Evolutionary conservation across 1,140 invertebrate genomes (phyloP).

Genomic region (Laupala kohalensis): DNA sequence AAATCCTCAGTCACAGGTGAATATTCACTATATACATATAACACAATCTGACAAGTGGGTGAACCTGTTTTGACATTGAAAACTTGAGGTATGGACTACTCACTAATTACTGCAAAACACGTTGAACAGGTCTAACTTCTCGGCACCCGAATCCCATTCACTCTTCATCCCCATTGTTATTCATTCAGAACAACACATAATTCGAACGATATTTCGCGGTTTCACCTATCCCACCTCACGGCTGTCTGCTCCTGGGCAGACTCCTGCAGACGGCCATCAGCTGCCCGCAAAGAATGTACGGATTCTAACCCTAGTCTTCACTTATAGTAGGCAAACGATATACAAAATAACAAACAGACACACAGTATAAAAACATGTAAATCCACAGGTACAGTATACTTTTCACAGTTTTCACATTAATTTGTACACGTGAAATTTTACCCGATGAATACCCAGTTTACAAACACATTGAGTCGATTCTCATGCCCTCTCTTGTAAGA

Average conservation of each 20-base stretch:
- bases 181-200: neutral
- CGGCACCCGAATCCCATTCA: neutral
- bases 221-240: conserved; percentile 13
- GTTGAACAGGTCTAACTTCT: neutral
- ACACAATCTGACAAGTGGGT: conserved; percentile 8
- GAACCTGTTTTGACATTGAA: conserved; percentile 5
- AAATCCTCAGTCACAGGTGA: neutral
- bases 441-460: conserved; percentile 15
- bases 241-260: conserved; percentile 11
- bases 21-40: neutral
- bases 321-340: neutral
- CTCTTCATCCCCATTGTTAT: neutral
- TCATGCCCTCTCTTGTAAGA: neutral
- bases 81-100: neutral
- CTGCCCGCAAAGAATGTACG: conserved; percentile 12
- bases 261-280: conserved; percentile 15
- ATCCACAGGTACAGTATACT: conserved; percentile 2
- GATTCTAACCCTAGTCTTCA: conserved; percentile 14
- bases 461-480: conserved; percentile 14
- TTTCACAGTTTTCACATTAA: conserved; percentile 5
- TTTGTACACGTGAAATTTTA: conserved; percentile 14
- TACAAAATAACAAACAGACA: neutral
- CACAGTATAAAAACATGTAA: conserved; percentile 1
- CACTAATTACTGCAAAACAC: neutral
- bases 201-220: neutral